A percentile compares a stretch with the other conserved stretches of the same genome.
Evolutionary conservation across 2,888 invertebrate species (phyloP).

Genomic region (Sinodicranocentrus sp.): DNA sequence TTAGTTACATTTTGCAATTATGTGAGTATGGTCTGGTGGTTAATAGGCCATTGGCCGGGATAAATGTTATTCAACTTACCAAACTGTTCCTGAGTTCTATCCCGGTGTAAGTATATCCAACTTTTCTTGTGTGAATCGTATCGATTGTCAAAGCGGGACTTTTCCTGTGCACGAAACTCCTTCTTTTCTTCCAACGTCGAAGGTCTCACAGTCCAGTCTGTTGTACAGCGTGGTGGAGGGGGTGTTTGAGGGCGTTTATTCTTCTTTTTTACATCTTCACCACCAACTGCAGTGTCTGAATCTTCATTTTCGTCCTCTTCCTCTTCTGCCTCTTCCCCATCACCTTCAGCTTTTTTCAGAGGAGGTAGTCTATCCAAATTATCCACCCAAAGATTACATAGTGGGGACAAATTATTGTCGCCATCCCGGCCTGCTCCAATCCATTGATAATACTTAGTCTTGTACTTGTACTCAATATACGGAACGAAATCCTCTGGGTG

Average conservation of each 20-base stretch:
- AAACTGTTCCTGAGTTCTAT: constrained; percentile 83
- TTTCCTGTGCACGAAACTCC: constrained; percentile 86
- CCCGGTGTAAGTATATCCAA: constrained; percentile 96
- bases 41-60: too few relatives aligned
- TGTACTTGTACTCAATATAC: constrained; percentile 90
- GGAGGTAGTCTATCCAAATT: constrained; percentile 74
- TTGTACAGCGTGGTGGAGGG: constrained; percentile 84
- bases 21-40: too few relatives aligned
- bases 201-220: constrained; percentile 89
- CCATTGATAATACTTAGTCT: constrained; percentile 89
- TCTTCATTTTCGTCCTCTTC: constrained; percentile 77
- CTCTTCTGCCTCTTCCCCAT: constrained; percentile 76
- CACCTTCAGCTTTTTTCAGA: constrained; percentile 74
- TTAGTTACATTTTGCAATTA: constrained; percentile 24
- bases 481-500: constrained; percentile 93
- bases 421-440: constrained; percentile 93
- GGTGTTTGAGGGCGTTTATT: constrained; percentile 77
- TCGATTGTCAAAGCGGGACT: constrained; percentile 89
- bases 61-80: constrained; percentile 79
- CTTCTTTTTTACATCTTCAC: constrained; percentile 50
- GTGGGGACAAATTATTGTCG: constrained; percentile 73
- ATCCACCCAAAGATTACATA: constrained; percentile 75
- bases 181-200: constrained; percentile 88
- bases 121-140: constrained; percentile 94
- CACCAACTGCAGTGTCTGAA: constrained; percentile 76